Percentiles rank a stretch among this genome's conserved stretches.
These are phyloP conservation scores for Oriolus oriolus DNA, from an alignment of 2,113 vertebrate species.

Conservation along the genomic window DNA sequence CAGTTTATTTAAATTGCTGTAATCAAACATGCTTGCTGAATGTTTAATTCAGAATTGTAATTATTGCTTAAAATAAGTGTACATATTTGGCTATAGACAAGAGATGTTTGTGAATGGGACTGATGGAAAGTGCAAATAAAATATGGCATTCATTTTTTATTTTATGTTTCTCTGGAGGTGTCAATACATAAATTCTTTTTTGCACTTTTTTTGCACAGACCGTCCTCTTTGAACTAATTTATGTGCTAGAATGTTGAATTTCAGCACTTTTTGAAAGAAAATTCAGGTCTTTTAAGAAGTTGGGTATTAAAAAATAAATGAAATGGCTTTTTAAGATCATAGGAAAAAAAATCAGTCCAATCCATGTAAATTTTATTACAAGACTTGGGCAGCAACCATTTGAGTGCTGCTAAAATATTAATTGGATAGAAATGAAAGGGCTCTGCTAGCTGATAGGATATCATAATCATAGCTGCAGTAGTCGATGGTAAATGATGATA, in stretches of 20 bases:
- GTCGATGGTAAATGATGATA: constrained; percentile 87
- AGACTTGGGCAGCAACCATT: constrained; percentile 74
- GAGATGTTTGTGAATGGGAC: constrained; percentile 21
- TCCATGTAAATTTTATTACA: constrained; percentile 78
- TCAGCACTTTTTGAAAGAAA: not conserved
- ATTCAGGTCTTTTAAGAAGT: constrained; percentile 21
- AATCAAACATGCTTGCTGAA: constrained; percentile 33
- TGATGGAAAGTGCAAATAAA: constrained; percentile 1
- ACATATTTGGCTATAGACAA: not conserved
- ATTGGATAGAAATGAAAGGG: constrained; percentile 84
- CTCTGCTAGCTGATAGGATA: constrained; percentile 79
- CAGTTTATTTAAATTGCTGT: constrained; percentile 43
- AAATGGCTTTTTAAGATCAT: constrained; percentile 36
- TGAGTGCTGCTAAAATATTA: constrained; percentile 87
- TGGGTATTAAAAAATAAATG: constrained; percentile 24
- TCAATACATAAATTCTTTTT: not conserved
- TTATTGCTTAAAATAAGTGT: constrained; percentile 26
- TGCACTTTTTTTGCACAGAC: not conserved
- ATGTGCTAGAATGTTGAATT: not conserved
- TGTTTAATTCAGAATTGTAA: constrained; percentile 45
- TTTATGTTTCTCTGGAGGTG: not conserved
- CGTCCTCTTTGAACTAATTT: not conserved
- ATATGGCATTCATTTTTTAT: not conserved
- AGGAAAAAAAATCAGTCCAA: constrained; percentile 33
- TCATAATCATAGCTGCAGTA: constrained; percentile 82